phyloP scores from a whole-genome alignment of 2,797 vertebrate species.

The Carapus acus region DNA sequence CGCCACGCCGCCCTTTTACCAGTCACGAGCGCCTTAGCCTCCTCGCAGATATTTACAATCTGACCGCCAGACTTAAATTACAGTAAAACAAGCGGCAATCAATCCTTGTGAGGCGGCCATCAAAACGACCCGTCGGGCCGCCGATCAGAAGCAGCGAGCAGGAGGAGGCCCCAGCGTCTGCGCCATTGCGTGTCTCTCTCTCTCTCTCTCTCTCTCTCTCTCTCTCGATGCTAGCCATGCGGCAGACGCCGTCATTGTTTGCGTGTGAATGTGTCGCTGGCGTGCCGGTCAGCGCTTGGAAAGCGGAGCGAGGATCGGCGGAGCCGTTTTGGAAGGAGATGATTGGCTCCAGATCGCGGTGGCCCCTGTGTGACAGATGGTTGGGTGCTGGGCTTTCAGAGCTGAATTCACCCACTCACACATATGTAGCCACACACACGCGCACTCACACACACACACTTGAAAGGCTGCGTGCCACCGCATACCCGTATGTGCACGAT shows the following conservation, averaged over 20 bases:
- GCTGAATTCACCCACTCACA: constrained; percentile 68
- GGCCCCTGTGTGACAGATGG: constrained; percentile 89
- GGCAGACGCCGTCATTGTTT: constrained; percentile 66
- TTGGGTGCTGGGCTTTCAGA: constrained; percentile 82
- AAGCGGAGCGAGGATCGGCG: constrained; percentile 75
- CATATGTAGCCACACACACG: constrained; percentile 52
- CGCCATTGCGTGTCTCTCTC: constrained; percentile 30
- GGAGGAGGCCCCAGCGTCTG: constrained; percentile 38
- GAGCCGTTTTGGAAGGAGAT: constrained; percentile 76
- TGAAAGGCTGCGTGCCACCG: constrained; percentile 26
- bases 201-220: constrained; percentile 34
- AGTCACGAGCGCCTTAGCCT: too few relatives aligned
- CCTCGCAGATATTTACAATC: too few relatives aligned
- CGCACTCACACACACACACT: constrained; percentile 19
- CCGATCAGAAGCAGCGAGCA: constrained; percentile 36
- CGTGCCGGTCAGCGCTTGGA: constrained; percentile 65
- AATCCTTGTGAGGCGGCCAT: constrained; percentile 29
- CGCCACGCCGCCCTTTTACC: too few relatives aligned
- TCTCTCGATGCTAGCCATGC: constrained; percentile 57
- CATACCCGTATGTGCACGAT: constrained; percentile 30
- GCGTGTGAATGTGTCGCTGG: constrained; percentile 65
- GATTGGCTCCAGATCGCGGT: constrained; percentile 82
- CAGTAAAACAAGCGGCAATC: constrained; percentile 7
- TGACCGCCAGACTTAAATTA: too few relatives aligned
- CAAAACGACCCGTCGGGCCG: constrained; percentile 28